These are phyloP conservation scores for Hartigia nigra DNA, from an alignment of 2,888 invertebrate genomes.

Conservation along the genomic window DNA sequence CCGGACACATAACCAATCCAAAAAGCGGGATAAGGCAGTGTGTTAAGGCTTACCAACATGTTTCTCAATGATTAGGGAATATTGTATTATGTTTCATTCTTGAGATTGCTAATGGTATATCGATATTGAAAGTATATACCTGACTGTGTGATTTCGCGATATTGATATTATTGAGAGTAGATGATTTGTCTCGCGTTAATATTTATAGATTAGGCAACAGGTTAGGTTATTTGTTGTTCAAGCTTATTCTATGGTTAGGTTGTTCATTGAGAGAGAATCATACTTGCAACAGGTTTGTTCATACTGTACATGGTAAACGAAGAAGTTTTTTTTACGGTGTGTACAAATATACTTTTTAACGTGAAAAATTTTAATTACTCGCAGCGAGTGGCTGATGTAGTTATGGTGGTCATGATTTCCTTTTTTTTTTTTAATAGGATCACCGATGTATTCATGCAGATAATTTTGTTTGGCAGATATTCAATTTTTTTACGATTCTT, in stretches of 20 bases:
- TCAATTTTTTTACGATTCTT: background rate
- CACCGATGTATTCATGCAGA: background rate
- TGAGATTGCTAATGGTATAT: background rate
- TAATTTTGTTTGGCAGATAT: background rate
- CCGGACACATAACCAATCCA: slow-evolving; percentile 40
- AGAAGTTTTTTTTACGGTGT: background rate
- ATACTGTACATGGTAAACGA: background rate
- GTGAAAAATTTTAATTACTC: background rate
- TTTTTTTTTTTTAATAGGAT: background rate
- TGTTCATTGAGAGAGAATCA: background rate
- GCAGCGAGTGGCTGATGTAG: background rate
- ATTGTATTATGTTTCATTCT: background rate
- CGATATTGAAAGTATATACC: background rate
- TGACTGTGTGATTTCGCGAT: background rate
- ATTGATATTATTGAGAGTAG: background rate
- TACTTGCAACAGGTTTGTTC: background rate
- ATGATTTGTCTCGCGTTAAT: background rate
- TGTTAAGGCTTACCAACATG: background rate
- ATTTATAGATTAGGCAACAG: background rate
- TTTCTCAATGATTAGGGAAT: background rate
- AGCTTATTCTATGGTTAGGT: background rate
- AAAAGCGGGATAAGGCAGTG: slow-evolving; percentile 22
- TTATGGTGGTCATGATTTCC: background rate
- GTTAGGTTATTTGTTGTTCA: background rate
- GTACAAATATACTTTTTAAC: background rate